These are phyloP conservation scores for Coronaproctus castanopsis DNA, from an alignment of 2,888 invertebrate species.

Conservation along the genomic window DNA sequence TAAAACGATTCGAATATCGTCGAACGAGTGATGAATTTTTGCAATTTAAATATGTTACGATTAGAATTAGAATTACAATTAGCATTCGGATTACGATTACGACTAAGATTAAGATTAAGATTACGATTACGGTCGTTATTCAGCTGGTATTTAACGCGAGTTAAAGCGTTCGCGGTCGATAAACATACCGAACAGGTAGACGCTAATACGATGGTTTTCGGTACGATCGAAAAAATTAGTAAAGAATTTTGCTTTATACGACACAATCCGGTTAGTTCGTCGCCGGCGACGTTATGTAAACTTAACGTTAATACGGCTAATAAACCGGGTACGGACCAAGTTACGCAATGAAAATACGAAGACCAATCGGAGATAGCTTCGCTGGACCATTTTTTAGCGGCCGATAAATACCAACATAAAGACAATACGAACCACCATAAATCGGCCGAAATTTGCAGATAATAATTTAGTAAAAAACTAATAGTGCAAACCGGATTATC, in stretches of 20 bases:
- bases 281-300: constrained; percentile 53
- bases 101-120: too few relatives aligned
- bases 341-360: constrained; percentile 62
- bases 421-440: constrained; percentile 78
- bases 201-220: not conserved
- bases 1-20: not conserved
- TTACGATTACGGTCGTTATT: too few relatives aligned
- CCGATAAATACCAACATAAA: constrained; percentile 73
- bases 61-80: too few relatives aligned
- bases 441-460: constrained; percentile 56
- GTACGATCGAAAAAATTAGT: constrained; percentile 30
- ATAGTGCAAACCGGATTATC: constrained; percentile 44
- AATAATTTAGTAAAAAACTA: constrained; percentile 53
- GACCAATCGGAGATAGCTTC: constrained; percentile 74
- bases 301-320: constrained; percentile 65
- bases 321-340: constrained; percentile 73
- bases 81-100: too few relatives aligned
- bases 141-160: not conserved
- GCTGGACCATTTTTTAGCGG: constrained; percentile 80
- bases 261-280: constrained; percentile 64
- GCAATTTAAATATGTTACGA: not conserved
- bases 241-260: constrained; percentile 41
- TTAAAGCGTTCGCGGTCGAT: not conserved
- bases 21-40: not conserved
- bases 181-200: not conserved